A percentile compares a stretch with the other conserved stretches of the same genome.
Evolutionary conservation across 2,797 vertebrate genomes (phyloP).

Genomic region (Etheostoma nigrum): DNA sequence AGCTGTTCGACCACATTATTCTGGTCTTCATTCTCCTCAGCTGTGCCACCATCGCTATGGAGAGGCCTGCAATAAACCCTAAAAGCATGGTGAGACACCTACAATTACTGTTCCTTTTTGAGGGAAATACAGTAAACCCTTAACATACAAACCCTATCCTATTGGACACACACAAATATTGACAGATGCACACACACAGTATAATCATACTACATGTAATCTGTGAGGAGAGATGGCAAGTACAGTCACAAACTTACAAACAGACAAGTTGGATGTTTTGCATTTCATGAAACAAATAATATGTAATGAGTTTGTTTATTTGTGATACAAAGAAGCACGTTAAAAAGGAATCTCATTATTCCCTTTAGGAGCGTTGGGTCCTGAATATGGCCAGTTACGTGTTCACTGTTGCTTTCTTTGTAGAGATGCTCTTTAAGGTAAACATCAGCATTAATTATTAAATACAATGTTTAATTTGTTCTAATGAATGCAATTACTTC

Average conservation of each 20-base stretch:
- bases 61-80: constrained; percentile 86
- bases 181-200: neutral
- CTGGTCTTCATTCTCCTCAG: constrained; percentile 91
- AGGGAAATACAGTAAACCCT: neutral
- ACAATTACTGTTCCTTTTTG: neutral
- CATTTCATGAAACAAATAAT: neutral
- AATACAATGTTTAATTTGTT: neutral
- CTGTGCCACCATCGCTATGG: constrained; percentile 91
- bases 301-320: neutral
- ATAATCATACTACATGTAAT: no score
- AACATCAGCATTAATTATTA: neutral
- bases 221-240: no score
- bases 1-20: constrained; percentile 88
- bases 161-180: neutral
- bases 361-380: constrained; percentile 87
- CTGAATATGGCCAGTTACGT: constrained; percentile 88
- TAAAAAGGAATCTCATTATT: constrained; percentile 8
- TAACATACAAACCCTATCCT: constrained; percentile 3
- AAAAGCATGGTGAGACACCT: constrained; percentile 83
- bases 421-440: constrained; percentile 95
- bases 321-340: neutral
- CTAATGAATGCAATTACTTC: no score
- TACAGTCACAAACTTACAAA: no score
- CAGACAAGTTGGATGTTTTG: neutral
- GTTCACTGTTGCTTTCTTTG: constrained; percentile 90